These are phyloP conservation scores for Macrotus californicus DNA, from an alignment of 2,113 vertebrate species.

Conservation along the genomic window DNA sequence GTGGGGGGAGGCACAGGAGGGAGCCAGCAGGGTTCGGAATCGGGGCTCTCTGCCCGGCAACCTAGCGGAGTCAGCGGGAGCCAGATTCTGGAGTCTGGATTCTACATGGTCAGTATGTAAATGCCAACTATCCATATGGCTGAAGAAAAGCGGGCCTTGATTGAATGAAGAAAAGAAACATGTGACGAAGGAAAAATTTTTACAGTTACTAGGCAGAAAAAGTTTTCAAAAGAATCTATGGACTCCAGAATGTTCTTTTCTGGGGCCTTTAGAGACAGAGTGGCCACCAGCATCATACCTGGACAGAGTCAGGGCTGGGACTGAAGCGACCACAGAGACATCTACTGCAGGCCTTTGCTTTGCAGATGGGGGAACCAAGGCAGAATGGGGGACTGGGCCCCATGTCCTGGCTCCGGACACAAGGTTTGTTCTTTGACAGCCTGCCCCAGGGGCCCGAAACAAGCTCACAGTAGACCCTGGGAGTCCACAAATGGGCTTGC, in stretches of 20 bases:
- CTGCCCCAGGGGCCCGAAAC: background rate
- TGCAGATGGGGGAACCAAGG: background rate
- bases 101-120: accelerated
- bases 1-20: background rate
- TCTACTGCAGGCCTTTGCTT: background rate
- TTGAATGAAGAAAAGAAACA: background rate
- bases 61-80: background rate
- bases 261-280: background rate
- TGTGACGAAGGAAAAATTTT: background rate
- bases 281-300: background rate
- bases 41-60: background rate
- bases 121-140: background rate
- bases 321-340: background rate
- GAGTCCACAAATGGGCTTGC: background rate
- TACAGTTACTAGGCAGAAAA: background rate
- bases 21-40: background rate
- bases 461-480: background rate
- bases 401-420: background rate
- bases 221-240: background rate
- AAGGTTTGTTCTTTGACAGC: background rate
- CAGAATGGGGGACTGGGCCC: background rate
- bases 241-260: background rate
- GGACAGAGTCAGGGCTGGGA: background rate
- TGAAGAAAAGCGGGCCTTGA: background rate
- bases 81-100: background rate